These are phyloP conservation scores for Catocala fraxini DNA, from an alignment of 2,888 invertebrate genomes.

Conservation along the genomic window DNA sequence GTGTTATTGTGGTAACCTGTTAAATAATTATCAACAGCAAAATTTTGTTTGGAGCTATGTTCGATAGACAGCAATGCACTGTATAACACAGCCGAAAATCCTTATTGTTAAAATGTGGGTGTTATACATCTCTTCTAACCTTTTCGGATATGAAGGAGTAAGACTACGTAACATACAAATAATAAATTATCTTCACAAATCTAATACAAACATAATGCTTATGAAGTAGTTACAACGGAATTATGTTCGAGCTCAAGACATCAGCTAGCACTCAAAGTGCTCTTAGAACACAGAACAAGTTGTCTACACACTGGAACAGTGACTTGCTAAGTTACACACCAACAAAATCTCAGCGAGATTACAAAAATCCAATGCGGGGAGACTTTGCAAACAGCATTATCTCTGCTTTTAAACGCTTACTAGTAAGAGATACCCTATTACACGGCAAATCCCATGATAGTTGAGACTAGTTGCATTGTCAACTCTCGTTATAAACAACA, in stretches of 20 bases:
- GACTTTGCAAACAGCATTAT: slow-evolving; percentile 65
- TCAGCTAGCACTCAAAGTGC: slow-evolving; percentile 8
- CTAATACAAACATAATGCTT: too few relatives aligned
- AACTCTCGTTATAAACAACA: slow-evolving; percentile 65
- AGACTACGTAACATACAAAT: too few relatives aligned
- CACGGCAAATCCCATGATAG: slow-evolving; percentile 83
- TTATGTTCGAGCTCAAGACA: neutral
- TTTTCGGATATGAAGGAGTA: too few relatives aligned
- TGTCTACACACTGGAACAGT: slow-evolving; percentile 24
- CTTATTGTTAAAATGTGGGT: too few relatives aligned
- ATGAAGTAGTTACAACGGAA: neutral
- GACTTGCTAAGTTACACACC: slow-evolving; percentile 38
- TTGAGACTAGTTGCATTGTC: slow-evolving; percentile 82
- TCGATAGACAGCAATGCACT: too few relatives aligned
- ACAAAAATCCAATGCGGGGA: slow-evolving; percentile 63
- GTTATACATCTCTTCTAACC: too few relatives aligned
- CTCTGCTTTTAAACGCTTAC: slow-evolving; percentile 69
- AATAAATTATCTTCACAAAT: too few relatives aligned
- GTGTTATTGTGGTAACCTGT: too few relatives aligned
- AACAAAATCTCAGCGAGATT: slow-evolving; percentile 50
- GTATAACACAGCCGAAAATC: too few relatives aligned
- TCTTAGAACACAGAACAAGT: slow-evolving; percentile 3
- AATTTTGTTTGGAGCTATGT: too few relatives aligned
- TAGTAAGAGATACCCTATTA: slow-evolving; percentile 76
- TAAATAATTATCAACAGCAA: too few relatives aligned